These are phyloP conservation scores for Cyclophora albipunctata DNA, from an alignment of 2,888 invertebrate species.

Conservation along the genomic window DNA sequence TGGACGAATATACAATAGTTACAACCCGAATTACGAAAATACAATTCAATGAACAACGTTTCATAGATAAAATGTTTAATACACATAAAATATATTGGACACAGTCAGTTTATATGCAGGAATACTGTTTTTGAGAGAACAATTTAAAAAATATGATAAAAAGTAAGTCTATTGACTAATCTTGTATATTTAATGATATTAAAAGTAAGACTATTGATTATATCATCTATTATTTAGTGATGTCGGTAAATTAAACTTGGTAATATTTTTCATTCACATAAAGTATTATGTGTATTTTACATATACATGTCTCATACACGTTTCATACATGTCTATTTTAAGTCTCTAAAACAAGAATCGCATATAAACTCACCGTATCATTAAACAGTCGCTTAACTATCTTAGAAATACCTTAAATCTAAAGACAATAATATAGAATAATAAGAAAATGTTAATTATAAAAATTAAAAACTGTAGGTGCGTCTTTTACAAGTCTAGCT, in stretches of 20 bases:
- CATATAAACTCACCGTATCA: not conserved
- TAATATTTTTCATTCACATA: no score
- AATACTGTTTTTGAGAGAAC: not conserved
- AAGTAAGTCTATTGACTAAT: not conserved
- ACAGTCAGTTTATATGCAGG: not conserved
- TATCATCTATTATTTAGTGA: no score
- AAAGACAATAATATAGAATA: constrained; percentile 28
- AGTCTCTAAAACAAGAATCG: not conserved
- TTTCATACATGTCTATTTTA: not conserved
- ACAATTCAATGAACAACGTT: constrained; percentile 10
- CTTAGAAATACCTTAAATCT: constrained; percentile 52
- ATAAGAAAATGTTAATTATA: constrained; percentile 20
- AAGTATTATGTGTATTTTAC: no score
- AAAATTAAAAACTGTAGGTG: constrained; percentile 20
- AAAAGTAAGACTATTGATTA: constrained; percentile 4
- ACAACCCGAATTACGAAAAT: constrained; percentile 54
- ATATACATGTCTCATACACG: not conserved
- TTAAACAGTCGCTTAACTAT: constrained; percentile 58
- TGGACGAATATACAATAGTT: constrained; percentile 59
- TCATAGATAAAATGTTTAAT: not conserved
- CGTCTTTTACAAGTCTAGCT: constrained; percentile 26
- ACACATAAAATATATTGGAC: not conserved
- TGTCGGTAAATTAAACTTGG: no score
- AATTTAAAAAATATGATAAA: not conserved
- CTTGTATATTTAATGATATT: not conserved